Percentiles rank a stretch among this genome's conserved stretches.
These are phyloP conservation scores for Yponomeuta malinellus DNA, from an alignment of 2,888 invertebrate species.

Conservation along the genomic window DNA sequence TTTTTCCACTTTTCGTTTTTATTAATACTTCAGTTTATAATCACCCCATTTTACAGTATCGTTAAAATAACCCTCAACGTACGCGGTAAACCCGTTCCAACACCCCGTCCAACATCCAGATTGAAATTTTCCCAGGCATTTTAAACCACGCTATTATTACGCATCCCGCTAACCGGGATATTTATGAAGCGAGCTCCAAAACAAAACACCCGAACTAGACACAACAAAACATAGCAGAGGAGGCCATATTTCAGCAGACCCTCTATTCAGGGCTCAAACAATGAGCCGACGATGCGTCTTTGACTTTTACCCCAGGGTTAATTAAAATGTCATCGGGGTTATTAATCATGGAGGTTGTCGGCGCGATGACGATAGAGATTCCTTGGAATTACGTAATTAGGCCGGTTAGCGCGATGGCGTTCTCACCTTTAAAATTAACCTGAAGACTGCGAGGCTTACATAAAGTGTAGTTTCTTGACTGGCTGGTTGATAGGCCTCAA, in stretches of 20 bases:
- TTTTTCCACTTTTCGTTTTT: no score
- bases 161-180: neutral
- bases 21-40: no score
- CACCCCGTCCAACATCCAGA: neutral
- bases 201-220: neutral
- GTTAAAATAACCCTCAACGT: no score
- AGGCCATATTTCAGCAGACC: neutral
- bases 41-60: no score
- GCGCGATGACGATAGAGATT: constrained; percentile 26
- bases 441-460: neutral
- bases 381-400: constrained; percentile 17
- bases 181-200: neutral
- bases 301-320: constrained; percentile 64
- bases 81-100: no score
- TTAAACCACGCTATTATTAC: neutral
- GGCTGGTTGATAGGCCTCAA: no score
- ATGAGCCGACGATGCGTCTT: constrained; percentile 11
- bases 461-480: neutral
- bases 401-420: neutral
- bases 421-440: neutral
- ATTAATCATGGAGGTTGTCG: constrained; percentile 56
- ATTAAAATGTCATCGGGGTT: constrained; percentile 71
- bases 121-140: neutral
- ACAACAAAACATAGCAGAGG: neutral
- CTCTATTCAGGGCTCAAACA: constrained; percentile 10